phyloP scores from a whole-genome alignment of 2,113 vertebrate species.

The Lagopus leucura region DNA sequence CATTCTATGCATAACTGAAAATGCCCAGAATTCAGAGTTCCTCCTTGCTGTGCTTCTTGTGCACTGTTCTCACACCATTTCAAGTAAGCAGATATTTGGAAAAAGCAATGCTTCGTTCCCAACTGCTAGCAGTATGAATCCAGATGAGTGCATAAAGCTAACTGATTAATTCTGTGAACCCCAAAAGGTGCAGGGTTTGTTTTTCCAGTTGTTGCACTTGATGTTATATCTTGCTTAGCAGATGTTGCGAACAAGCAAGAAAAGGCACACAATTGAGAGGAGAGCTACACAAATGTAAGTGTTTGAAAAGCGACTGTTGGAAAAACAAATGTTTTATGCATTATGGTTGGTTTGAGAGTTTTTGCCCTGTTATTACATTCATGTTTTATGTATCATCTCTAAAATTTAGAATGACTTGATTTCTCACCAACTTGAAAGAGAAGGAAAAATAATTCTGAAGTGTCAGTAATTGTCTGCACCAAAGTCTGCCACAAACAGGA shows the following conservation, averaged over 20 bases:
- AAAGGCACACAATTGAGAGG: slow-evolving; percentile 12
- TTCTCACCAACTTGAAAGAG: slow-evolving; percentile 55
- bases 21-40: neutral
- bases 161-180: neutral
- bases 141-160: neutral
- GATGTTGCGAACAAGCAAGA: neutral
- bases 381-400: slow-evolving; percentile 33
- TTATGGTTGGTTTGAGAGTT: neutral
- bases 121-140: neutral
- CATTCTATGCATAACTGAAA: neutral
- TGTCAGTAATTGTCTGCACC: slow-evolving; percentile 47
- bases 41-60: neutral
- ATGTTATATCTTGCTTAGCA: neutral
- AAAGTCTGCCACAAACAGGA: slow-evolving; percentile 40
- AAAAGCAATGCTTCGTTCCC: neutral
- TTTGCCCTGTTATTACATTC: slow-evolving; percentile 13
- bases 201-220: neutral
- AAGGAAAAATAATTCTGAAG: slow-evolving; percentile 24
- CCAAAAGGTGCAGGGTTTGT: neutral
- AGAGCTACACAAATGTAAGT: neutral
- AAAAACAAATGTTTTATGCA: slow-evolving; percentile 14
- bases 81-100: neutral
- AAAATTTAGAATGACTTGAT: slow-evolving; percentile 36
- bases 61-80: neutral
- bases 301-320: slow-evolving; percentile 34